phyloP scores from a whole-genome alignment of 2,888 invertebrate genomes.

The Drosophila hamatofila region DNA sequence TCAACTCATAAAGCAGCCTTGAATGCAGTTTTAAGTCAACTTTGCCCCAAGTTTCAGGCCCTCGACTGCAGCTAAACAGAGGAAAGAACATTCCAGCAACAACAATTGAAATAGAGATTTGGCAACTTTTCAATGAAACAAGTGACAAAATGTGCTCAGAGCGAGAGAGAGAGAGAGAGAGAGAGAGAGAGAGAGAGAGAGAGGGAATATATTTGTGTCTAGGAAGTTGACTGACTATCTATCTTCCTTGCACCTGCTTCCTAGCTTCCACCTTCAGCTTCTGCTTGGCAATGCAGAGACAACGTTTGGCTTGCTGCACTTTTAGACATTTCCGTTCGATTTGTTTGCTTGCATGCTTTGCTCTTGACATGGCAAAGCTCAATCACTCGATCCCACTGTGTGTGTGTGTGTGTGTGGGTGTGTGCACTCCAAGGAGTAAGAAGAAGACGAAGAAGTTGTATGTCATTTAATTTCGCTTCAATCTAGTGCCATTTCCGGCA shows the following conservation, averaged over 20 bases:
- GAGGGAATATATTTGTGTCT: conserved; percentile 19
- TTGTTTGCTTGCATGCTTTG: conserved; percentile 71
- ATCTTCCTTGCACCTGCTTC: background rate
- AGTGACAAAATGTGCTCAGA: conserved; percentile 28
- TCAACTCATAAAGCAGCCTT: background rate
- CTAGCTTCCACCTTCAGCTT: conserved; percentile 2
- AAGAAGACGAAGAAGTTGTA: conserved; percentile 44
- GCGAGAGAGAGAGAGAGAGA: background rate
- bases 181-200: background rate
- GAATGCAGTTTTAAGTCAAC: background rate
- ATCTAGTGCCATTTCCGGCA: conserved; percentile 60
- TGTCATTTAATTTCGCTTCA: conserved; percentile 66
- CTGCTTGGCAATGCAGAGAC: conserved; percentile 41
- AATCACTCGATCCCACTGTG: conserved; percentile 1
- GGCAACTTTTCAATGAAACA: conserved; percentile 38
- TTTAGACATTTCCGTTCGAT: conserved; percentile 82
- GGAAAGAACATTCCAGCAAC: too few relatives aligned
- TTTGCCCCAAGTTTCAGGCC: background rate
- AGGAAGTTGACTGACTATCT: conserved; percentile 28
- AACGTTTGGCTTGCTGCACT: conserved; percentile 67
- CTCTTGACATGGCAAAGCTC: conserved; percentile 44
- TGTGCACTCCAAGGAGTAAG: background rate
- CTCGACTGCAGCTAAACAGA: background rate
- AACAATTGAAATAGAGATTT: conserved; percentile 1
- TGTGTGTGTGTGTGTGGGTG: background rate